Percentiles rank a stretch among this genome's conserved stretches.
phyloP scores from a whole-genome alignment of 2,888 invertebrate species.

The Pristionchus mayeri region DNA sequence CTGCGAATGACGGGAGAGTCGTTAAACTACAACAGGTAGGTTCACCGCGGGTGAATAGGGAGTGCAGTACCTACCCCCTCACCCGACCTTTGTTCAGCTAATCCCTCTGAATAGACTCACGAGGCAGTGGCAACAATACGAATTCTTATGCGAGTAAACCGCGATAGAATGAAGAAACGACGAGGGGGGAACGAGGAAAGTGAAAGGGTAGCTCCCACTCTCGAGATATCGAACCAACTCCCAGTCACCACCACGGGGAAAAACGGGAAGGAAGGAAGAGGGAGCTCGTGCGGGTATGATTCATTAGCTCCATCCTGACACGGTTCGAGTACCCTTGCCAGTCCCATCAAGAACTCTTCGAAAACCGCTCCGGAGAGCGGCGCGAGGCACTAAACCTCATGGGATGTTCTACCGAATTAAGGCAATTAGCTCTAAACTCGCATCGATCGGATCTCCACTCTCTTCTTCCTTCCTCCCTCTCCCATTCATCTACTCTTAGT shows the following conservation, averaged over 20 bases:
- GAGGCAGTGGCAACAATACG: too few species aligned
- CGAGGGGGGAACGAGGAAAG: background rate
- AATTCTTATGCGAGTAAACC: too few species aligned
- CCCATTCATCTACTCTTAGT: background rate
- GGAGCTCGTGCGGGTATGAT: conserved; percentile 1
- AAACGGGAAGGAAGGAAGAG: background rate
- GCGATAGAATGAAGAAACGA: background rate
- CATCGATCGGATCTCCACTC: background rate
- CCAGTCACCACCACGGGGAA: too few species aligned
- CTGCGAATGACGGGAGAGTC: background rate
- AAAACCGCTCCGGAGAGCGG: background rate
- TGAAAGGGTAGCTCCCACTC: background rate
- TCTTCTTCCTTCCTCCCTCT: background rate
- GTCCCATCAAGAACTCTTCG: background rate
- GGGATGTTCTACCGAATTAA: background rate
- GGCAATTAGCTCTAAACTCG: background rate
- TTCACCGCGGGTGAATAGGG: background rate
- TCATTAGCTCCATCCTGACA: background rate
- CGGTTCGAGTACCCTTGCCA: background rate
- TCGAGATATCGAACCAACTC: background rate
- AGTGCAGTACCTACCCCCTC: background rate
- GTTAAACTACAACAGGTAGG: background rate
- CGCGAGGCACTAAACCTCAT: background rate
- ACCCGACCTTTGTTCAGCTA: background rate
- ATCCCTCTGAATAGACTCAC: background rate